A percentile compares a stretch with the other conserved stretches of the same genome.
These are phyloP conservation scores for Drosophila testacea DNA, from an alignment of 2,888 invertebrate genomes.

Conservation along the genomic window DNA sequence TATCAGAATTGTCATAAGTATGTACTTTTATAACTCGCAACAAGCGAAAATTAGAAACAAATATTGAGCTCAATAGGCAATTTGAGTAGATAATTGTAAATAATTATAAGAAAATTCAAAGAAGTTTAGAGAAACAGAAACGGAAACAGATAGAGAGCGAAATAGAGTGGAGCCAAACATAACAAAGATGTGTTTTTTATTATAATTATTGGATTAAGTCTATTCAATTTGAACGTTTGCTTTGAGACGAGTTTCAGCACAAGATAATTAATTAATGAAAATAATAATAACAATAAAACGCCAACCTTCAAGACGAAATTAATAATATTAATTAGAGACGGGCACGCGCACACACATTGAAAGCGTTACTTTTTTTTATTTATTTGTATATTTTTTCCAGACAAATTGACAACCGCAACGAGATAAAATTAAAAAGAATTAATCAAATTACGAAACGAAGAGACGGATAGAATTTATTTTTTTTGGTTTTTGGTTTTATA, in stretches of 20 bases:
- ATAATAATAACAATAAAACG: constrained; percentile 32
- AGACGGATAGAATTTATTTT: constrained; percentile 40
- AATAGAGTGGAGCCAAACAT: constrained; percentile 42
- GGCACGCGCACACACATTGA: constrained; percentile 64
- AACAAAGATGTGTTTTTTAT: constrained; percentile 44
- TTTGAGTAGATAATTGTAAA: constrained; percentile 33
- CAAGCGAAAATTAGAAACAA: constrained; percentile 13
- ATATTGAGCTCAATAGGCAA: constrained; percentile 30
- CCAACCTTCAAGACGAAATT: constrained; percentile 64
- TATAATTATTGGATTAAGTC: constrained; percentile 10
- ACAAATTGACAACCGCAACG: constrained; percentile 52
- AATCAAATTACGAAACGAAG: constrained; percentile 28
- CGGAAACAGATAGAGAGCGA: constrained; percentile 9
- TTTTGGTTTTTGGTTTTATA: neutral
- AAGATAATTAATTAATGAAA: constrained; percentile 53
- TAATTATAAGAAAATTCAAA: constrained; percentile 19
- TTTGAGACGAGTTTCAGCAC: constrained; percentile 31
- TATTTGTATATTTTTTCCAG: constrained; percentile 23
- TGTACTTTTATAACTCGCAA: constrained; percentile 7
- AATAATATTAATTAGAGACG: constrained; percentile 56
- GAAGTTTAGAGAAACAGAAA: constrained; percentile 17
- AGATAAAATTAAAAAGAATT: constrained; percentile 28
- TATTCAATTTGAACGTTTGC: constrained; percentile 22
- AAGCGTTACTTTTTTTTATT: constrained; percentile 57
- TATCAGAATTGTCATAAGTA: constrained; percentile 5